These are phyloP conservation scores for Coelinius sp. DNA, from an alignment of 2,888 invertebrate genomes.

Conservation along the genomic window DNA sequence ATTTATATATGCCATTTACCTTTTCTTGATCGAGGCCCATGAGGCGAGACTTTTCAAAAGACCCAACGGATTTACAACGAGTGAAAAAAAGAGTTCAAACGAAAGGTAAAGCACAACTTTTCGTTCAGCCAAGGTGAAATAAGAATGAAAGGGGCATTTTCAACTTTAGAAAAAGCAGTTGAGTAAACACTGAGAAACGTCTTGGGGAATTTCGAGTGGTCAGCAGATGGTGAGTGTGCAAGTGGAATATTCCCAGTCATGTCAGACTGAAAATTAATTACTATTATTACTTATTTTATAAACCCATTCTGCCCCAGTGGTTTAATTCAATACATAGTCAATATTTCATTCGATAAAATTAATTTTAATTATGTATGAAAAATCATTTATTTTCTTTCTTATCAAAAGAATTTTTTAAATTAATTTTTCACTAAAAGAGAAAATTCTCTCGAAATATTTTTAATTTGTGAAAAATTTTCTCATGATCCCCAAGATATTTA, in stretches of 20 bases:
- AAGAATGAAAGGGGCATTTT: neutral
- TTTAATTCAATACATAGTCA: no score
- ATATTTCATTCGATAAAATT: neutral
- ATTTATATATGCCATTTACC: neutral
- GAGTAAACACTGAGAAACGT: neutral
- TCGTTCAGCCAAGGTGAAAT: neutral
- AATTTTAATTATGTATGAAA: neutral
- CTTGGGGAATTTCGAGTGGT: neutral
- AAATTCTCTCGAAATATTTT: neutral
- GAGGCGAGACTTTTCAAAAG: constrained; percentile 13
- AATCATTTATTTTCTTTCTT: neutral
- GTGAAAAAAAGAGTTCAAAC: constrained; percentile 12
- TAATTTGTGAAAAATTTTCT: neutral
- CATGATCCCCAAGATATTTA: neutral
- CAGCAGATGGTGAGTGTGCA: neutral
- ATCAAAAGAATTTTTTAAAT: neutral
- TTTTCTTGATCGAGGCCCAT: constrained; percentile 1
- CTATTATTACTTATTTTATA: no score
- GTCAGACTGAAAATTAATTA: constrained; percentile 13
- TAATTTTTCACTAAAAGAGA: neutral
- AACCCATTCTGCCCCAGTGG: no score
- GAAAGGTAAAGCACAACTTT: constrained; percentile 5
- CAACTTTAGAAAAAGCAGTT: neutral
- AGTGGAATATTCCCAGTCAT: neutral
- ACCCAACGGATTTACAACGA: constrained; percentile 2